Conservation (phyloP, 2,797 vertebrate genomes). For the Diplodus puntazzo region DNA sequence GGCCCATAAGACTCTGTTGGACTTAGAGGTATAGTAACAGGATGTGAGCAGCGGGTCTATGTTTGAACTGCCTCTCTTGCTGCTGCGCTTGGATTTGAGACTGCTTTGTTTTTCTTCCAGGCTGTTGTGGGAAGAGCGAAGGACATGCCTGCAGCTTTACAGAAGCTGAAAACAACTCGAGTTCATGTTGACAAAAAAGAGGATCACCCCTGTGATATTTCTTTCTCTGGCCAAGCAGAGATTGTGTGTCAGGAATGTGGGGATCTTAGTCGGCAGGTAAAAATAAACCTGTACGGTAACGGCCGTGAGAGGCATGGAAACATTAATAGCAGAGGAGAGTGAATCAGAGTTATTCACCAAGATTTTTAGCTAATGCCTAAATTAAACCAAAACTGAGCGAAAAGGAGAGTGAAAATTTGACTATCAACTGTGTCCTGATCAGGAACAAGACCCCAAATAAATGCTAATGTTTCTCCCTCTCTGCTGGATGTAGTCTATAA, state of each 20-base stretch:
- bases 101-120: slow-evolving; percentile 70
- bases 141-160: slow-evolving; percentile 79
- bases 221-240: slow-evolving; percentile 62
- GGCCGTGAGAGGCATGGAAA: background rate
- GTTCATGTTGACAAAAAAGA: slow-evolving; percentile 45
- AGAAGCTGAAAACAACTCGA: slow-evolving; percentile 77
- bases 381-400: no score
- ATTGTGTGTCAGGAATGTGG: slow-evolving; percentile 42
- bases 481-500: no score
- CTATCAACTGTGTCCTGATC: no score
- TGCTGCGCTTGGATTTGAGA: slow-evolving; percentile 1
- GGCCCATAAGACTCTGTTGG: slow-evolving; percentile 81
- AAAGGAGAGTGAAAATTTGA: no score
- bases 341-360: background rate
- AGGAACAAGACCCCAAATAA: no score
- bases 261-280: slow-evolving; percentile 79
- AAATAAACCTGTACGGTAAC: background rate
- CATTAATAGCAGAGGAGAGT: background rate
- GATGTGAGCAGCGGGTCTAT: background rate
- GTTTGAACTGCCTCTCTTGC: background rate
- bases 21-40: slow-evolving; percentile 86
- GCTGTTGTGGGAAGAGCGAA: slow-evolving; percentile 82
- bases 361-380: no score
- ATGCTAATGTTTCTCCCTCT: no score
- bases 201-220: slow-evolving; percentile 58